Evolutionary conservation across 2,888 invertebrate species (phyloP).

Genomic region (Thecophora atra): DNA sequence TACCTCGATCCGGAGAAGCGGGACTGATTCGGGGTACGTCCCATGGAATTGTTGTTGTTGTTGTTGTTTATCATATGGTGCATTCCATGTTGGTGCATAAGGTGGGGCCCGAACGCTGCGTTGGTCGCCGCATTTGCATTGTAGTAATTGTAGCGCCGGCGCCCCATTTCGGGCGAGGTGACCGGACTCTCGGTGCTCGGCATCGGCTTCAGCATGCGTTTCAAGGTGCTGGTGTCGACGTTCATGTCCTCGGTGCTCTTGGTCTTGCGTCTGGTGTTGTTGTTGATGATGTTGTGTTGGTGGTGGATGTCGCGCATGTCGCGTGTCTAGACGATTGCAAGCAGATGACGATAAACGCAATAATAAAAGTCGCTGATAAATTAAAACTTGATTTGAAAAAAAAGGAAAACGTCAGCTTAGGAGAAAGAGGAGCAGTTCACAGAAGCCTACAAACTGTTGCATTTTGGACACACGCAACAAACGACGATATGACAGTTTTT

Average conservation of each 20-base stretch:
- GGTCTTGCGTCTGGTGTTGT: slow-evolving; percentile 81
- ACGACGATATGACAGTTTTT: neutral
- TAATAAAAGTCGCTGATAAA: slow-evolving; percentile 6
- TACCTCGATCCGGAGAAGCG: slow-evolving; percentile 74
- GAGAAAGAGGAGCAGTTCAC: neutral
- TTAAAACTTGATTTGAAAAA: neutral
- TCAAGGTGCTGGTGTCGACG: slow-evolving; percentile 76
- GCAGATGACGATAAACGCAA: neutral
- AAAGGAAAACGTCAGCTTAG: too few relatives aligned
- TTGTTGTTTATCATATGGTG: slow-evolving; percentile 71
- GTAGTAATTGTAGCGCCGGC: slow-evolving; percentile 78
- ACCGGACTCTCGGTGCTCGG: slow-evolving; percentile 89
- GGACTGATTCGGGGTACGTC: slow-evolving; percentile 71
- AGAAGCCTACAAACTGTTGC: slow-evolving; percentile 19
- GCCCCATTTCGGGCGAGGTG: slow-evolving; percentile 90
- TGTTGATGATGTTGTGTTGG: slow-evolving; percentile 76
- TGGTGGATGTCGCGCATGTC: slow-evolving; percentile 73
- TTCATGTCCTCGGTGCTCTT: slow-evolving; percentile 93
- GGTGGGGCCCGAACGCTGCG: slow-evolving; percentile 70
- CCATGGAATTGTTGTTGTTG: slow-evolving; percentile 62
- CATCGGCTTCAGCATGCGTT: slow-evolving; percentile 94
- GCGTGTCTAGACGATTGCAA: slow-evolving; percentile 65
- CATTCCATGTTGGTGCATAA: slow-evolving; percentile 68
- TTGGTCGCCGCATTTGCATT: slow-evolving; percentile 65
- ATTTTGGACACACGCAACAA: neutral